phyloP scores from a whole-genome alignment of 1,140 invertebrate species.

The Aphidius gifuensis region DNA sequence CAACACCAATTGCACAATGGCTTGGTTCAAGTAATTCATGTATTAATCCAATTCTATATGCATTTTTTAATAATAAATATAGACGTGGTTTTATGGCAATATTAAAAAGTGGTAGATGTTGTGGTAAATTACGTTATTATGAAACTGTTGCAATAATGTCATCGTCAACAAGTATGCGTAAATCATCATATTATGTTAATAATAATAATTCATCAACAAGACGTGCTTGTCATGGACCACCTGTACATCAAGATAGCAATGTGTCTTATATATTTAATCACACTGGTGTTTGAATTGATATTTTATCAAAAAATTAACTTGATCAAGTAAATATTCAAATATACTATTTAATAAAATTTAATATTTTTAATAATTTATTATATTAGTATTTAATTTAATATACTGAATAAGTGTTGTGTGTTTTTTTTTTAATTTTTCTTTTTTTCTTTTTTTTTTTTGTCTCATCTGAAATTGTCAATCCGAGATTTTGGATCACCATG shows the following conservation, averaged over 20 bases:
- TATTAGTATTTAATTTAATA: too few species aligned
- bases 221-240: constrained; percentile 59
- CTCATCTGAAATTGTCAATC: too few species aligned
- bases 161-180: constrained; percentile 75
- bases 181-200: constrained; percentile 78
- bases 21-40: constrained; percentile 93
- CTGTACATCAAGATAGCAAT: constrained; percentile 65
- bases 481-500: too few species aligned
- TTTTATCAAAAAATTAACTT: background rate
- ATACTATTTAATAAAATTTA: too few species aligned
- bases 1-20: constrained; percentile 93
- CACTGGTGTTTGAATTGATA: constrained; percentile 53
- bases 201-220: constrained; percentile 56
- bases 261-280: constrained; percentile 73
- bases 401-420: too few species aligned
- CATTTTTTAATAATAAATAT: constrained; percentile 96
- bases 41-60: constrained; percentile 97
- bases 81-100: constrained; percentile 88
- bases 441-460: too few species aligned
- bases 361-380: too few species aligned
- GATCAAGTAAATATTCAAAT: too few species aligned
- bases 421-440: too few species aligned
- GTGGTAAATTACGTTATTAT: constrained; percentile 76
- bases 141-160: constrained; percentile 80
- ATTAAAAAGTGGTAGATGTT: constrained; percentile 78